Percentiles rank a stretch among this genome's conserved stretches.
Conservation (phyloP, 2,113 vertebrate genomes). For the Picathartes gymnocephalus region DNA sequence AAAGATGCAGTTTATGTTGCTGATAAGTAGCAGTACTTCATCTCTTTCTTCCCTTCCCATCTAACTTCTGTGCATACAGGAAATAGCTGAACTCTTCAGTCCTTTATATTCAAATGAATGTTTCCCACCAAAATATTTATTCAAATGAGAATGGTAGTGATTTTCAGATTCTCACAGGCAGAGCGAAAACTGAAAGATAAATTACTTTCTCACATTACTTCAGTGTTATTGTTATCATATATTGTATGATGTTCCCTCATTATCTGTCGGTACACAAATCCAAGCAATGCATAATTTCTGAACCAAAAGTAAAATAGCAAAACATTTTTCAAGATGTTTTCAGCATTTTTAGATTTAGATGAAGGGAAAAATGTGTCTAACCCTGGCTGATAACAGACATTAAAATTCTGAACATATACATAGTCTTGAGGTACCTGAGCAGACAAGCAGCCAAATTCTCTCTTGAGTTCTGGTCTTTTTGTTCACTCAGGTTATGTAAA, state of each 20-base stretch:
- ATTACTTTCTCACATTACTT: constrained; percentile 66
- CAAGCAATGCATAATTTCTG: constrained; percentile 65
- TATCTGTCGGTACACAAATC: constrained; percentile 65
- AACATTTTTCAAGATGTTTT: constrained; percentile 68
- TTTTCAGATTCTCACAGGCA: constrained; percentile 68
- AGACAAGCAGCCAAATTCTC: not conserved
- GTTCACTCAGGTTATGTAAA: not conserved
- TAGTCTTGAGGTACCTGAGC: not conserved
- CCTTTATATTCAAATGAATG: constrained; percentile 70
- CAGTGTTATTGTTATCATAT: constrained; percentile 65
- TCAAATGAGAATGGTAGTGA: constrained; percentile 69
- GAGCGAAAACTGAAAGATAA: constrained; percentile 71
- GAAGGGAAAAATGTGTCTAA: constrained; percentile 42
- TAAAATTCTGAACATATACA: constrained; percentile 44
- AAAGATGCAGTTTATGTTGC: constrained; percentile 50
- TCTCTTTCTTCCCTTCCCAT: constrained; percentile 43
- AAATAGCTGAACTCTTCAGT: constrained; percentile 14
- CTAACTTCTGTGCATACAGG: constrained; percentile 30
- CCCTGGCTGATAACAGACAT: not conserved
- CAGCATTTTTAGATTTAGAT: constrained; percentile 63
- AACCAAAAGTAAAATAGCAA: constrained; percentile 68
- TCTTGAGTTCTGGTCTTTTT: not conserved
- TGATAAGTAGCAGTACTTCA: constrained; percentile 58
- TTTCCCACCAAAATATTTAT: constrained; percentile 73
- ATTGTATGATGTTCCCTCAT: constrained; percentile 69